A percentile compares a stretch with the other conserved stretches of the same genome.
These are phyloP conservation scores for Patella vulgata DNA, from an alignment of 1,140 invertebrate species.

Conservation along the genomic window DNA sequence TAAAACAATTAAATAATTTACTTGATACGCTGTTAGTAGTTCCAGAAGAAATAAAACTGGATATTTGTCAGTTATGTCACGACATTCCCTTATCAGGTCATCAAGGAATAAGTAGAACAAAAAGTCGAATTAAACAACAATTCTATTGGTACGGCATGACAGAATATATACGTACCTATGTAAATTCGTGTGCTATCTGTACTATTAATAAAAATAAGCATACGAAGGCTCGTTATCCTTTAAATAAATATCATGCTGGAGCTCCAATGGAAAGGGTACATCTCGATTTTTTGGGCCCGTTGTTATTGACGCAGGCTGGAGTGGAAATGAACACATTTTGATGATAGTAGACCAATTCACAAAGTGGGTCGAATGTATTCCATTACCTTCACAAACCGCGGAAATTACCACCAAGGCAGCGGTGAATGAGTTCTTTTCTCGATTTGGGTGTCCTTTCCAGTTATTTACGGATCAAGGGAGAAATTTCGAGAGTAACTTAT, in stretches of 20 bases:
- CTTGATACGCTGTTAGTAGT: too few relatives aligned
- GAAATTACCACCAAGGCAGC: conserved; percentile 52
- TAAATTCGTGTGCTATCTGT: not conserved
- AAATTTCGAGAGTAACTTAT: conserved; percentile 25
- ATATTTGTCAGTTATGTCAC: too few relatives aligned
- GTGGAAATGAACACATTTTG: conserved; percentile 49
- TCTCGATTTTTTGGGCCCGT: conserved; percentile 41
- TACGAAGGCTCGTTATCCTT: not conserved
- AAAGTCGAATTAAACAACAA: too few relatives aligned
- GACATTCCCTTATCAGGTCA: too few relatives aligned
- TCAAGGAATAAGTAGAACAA: too few relatives aligned
- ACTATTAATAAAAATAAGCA: not conserved
- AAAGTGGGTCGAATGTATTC: conserved; percentile 35
- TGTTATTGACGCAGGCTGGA: conserved; percentile 23
- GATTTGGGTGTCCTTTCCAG: conserved; percentile 59
- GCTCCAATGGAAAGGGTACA: conserved; percentile 24
- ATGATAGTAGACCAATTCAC: conserved; percentile 48
- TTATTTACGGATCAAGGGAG: conserved; percentile 60
- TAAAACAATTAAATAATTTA: too few relatives aligned
- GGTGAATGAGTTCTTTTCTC: conserved; percentile 52
- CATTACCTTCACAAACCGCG: conserved; percentile 42
- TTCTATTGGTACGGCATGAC: too few relatives aligned
- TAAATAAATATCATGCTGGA: not conserved
- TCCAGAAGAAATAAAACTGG: too few relatives aligned
- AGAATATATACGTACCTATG: too few relatives aligned